Evolutionary conservation across 2,888 invertebrate species (phyloP).

Genomic region (Ametastegia equiseti): DNA sequence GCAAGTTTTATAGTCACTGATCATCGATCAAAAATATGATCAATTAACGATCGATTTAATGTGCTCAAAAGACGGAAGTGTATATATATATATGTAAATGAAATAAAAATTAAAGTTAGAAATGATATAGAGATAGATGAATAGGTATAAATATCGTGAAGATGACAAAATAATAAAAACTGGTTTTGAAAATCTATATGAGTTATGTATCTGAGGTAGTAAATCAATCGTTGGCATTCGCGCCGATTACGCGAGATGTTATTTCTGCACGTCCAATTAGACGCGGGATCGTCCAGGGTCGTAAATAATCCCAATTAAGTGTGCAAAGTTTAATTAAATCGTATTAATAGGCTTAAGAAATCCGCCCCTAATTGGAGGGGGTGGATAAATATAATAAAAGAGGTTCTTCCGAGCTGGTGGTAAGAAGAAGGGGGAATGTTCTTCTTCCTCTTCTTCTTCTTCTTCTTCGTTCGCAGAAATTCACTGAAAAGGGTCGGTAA

Average conservation of each 20-base stretch:
- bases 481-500: slow-evolving; percentile 13
- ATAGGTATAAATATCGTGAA: no score
- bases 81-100: background rate
- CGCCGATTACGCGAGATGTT: slow-evolving; percentile 1
- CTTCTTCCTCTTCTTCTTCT: no score
- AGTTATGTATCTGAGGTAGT: background rate
- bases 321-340: slow-evolving; percentile 64
- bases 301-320: slow-evolving; percentile 64
- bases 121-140: no score
- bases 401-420: slow-evolving; percentile 42
- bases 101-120: background rate
- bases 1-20: background rate
- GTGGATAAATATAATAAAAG: slow-evolving; percentile 56
- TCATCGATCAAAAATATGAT: background rate
- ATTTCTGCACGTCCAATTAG: slow-evolving; percentile 43
- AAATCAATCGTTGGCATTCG: slow-evolving; percentile 18
- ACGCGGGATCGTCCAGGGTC: slow-evolving; percentile 49
- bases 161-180: background rate
- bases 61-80: background rate
- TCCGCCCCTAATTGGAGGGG: slow-evolving; percentile 40
- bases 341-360: slow-evolving; percentile 62
- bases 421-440: background rate
- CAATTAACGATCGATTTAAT: background rate
- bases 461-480: background rate
- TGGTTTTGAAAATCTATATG: background rate